These are phyloP conservation scores for Drosophila littoralis DNA, from an alignment of 1,140 invertebrate genomes.

Conservation along the genomic window DNA sequence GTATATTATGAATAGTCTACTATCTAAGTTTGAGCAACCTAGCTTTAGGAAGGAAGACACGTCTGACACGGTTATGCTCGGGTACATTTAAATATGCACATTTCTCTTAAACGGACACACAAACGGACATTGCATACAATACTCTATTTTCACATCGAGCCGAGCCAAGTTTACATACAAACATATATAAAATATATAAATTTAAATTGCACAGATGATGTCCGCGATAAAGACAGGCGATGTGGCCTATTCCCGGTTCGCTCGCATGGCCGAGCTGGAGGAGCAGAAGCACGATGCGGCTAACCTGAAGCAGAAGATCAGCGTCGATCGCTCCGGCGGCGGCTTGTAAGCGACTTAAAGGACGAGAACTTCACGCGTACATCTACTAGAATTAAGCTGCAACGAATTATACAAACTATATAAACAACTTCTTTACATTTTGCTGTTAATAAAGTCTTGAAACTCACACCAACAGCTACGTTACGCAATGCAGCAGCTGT, in stretches of 20 bases:
- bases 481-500: neutral
- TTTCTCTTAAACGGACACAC: too few species aligned
- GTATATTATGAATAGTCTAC: too few species aligned
- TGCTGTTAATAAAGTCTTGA: slow-evolving; percentile 74
- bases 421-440: slow-evolving; percentile 61
- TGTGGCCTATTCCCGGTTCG: slow-evolving; percentile 95
- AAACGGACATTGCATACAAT: neutral
- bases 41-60: too few species aligned
- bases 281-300: slow-evolving; percentile 92
- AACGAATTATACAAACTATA: slow-evolving; percentile 46
- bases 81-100: neutral
- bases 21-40: too few species aligned
- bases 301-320: slow-evolving; percentile 90
- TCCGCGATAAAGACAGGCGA: slow-evolving; percentile 97
- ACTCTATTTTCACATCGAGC: too few species aligned
- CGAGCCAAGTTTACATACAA: neutral
- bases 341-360: slow-evolving; percentile 89
- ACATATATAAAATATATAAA: neutral
- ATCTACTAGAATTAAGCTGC: slow-evolving; percentile 59
- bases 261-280: slow-evolving; percentile 95
- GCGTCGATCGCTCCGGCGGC: slow-evolving; percentile 96
- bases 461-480: slow-evolving; percentile 33
- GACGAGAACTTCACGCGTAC: slow-evolving; percentile 29
- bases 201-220: slow-evolving; percentile 91
- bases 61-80: neutral